Evolutionary conservation across 2,888 invertebrate genomes (phyloP).

Genomic region (Coelinius sp.): DNA sequence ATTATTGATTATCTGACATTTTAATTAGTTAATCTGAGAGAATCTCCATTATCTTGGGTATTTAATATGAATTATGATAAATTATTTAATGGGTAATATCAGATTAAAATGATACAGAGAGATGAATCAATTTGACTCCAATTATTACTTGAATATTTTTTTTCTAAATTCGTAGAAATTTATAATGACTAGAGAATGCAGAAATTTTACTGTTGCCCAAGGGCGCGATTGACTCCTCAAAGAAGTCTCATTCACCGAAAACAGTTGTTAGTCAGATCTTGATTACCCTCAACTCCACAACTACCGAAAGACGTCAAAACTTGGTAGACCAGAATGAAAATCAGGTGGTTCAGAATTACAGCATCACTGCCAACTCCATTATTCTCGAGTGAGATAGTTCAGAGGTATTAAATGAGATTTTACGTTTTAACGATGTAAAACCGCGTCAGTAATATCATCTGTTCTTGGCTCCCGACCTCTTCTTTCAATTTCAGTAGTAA

Average conservation of each 20-base stretch:
- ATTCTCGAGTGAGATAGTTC: neutral
- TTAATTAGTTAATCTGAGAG: no score
- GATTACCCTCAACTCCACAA: neutral
- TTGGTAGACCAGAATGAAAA: neutral
- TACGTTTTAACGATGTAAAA: constrained; percentile 1
- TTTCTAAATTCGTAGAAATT: neutral
- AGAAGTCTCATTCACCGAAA: neutral
- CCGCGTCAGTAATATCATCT: neutral
- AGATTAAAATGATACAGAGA: no score
- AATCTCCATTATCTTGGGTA: no score
- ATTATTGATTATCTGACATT: no score
- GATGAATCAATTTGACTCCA: no score
- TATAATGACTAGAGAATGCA: neutral
- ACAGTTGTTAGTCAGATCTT: neutral
- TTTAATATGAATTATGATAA: no score
- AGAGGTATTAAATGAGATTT: constrained; percentile 2
- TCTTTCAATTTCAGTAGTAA: constrained; percentile 5
- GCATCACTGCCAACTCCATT: neutral
- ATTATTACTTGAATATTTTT: no score
- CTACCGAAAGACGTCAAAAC: neutral
- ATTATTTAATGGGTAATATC: no score
- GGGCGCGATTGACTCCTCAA: neutral
- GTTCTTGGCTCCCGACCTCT: neutral
- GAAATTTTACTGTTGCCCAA: neutral
- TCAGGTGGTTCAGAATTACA: neutral